Conservation (phyloP, 2,113 vertebrate genomes). For the Dendropsophus ebraccatus region DNA sequence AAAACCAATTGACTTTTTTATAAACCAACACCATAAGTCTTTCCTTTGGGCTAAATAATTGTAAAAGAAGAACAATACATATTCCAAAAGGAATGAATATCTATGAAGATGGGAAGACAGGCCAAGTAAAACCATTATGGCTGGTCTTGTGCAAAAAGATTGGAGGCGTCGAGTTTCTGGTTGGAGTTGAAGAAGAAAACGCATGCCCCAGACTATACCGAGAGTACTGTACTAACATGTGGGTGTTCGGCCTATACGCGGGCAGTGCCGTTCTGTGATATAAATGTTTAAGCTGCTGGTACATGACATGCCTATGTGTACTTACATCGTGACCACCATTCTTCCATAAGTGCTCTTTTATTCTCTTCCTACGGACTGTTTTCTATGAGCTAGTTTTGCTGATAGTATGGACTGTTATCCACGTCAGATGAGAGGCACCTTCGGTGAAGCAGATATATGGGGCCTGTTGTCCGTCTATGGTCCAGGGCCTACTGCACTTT, state of each 20-base stretch:
- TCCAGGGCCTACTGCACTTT: neutral
- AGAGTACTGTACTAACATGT: neutral
- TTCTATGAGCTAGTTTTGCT: neutral
- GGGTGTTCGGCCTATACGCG: neutral
- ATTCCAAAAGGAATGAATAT: neutral
- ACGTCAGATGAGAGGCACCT: neutral
- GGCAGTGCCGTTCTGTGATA: neutral
- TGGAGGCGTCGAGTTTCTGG: neutral
- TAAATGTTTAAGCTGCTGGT: neutral
- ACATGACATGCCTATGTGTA: neutral
- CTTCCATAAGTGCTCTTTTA: conserved; percentile 15
- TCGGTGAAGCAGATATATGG: neutral
- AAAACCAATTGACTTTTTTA: neutral
- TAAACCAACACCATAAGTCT: neutral
- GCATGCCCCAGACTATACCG: neutral
- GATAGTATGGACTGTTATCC: neutral
- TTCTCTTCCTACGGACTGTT: neutral
- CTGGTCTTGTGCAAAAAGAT: neutral
- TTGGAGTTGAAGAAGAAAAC: neutral
- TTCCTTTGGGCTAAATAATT: neutral
- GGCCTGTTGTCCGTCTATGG: neutral
- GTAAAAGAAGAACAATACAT: neutral
- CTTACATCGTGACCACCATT: conserved; percentile 1
- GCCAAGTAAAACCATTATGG: neutral
- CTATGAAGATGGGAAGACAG: neutral